Conservation (phyloP, 2,113 vertebrate species). For the Echinops telfairi region DNA sequence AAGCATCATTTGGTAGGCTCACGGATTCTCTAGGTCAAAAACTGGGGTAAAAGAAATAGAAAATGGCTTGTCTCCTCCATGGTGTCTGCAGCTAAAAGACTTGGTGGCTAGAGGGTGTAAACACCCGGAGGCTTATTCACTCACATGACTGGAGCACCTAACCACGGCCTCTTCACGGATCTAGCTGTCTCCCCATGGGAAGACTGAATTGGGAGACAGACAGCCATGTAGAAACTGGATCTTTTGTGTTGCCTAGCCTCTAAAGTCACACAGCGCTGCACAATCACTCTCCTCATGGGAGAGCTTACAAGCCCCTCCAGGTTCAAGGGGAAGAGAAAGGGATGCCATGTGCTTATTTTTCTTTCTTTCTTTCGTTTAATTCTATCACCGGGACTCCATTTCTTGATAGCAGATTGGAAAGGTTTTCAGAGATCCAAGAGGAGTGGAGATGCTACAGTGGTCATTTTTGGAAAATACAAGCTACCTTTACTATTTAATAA, state of each 20-base stretch:
- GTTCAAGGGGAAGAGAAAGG: not conserved
- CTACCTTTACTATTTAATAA: conserved; percentile 13
- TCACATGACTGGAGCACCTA: not conserved
- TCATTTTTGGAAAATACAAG: not conserved
- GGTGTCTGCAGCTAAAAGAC: not conserved
- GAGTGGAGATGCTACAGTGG: not conserved
- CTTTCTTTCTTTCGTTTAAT: no score
- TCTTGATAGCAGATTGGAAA: not conserved
- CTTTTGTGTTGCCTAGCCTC: not conserved
- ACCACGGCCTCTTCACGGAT: not conserved
- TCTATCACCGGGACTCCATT: not conserved
- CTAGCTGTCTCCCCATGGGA: not conserved
- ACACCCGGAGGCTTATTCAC: not conserved
- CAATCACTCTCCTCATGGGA: not conserved
- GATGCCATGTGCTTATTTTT: no score
- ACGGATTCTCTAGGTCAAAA: not conserved
- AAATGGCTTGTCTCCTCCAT: conserved; percentile 25
- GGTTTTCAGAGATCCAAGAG: not conserved
- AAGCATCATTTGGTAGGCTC: not conserved
- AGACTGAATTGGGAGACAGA: not conserved
- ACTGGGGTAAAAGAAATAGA: not conserved
- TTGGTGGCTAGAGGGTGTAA: not conserved
- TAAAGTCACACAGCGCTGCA: not conserved
- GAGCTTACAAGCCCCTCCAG: not conserved
- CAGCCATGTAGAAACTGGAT: not conserved